Evolutionary conservation across 1,140 invertebrate genomes (phyloP), one percentile per base, ranked within the genome.

Genomic region (Aphelinus certus): DNA sequence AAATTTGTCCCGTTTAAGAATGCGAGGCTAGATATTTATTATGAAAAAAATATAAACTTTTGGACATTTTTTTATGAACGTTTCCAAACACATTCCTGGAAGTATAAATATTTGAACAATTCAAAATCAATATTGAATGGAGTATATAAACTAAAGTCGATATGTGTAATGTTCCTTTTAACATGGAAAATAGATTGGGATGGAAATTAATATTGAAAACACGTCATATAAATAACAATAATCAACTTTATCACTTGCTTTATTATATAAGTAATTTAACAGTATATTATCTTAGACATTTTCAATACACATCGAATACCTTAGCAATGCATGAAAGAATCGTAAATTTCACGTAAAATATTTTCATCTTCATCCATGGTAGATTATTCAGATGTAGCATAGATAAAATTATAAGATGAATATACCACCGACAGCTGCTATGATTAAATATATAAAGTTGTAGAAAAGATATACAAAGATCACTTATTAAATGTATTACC

Each of bases 211-310:
- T 45, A 55, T 46, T 45, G 57, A 60, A 66, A 61, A 67, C 3
- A 63, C 51, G 43, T 47, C 26, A 61, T 47, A 66, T 45, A 65
- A 61, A 55, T 80, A 81, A 77, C 77, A 80, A 78, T 77, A 78
- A 76, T 78, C 71, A 73, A 75, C 26, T 26, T 26, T 26, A 26
- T 26, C 26, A 26, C 26, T 26, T 0, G 26, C 75, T 81, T 82
- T 81, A 79, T 81, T 79, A 78, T 82, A 81, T 82, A 83, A 82
- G 82, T 82, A 82, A 69, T 80, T 83, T 65, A 82, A 83, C 80
- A 82, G 80, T 79, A 81, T 73, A 77, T 71, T 78, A 63, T 78
- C 76, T 79, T 77, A 76, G 75, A 80, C 78, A 65, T 79, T 45
- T 68, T 56, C 68, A 65, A 70, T 70, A 70, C 53, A 76, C 63